Conservation (phyloP, 2,888 invertebrate species). For the Pheosia tremula region DNA sequence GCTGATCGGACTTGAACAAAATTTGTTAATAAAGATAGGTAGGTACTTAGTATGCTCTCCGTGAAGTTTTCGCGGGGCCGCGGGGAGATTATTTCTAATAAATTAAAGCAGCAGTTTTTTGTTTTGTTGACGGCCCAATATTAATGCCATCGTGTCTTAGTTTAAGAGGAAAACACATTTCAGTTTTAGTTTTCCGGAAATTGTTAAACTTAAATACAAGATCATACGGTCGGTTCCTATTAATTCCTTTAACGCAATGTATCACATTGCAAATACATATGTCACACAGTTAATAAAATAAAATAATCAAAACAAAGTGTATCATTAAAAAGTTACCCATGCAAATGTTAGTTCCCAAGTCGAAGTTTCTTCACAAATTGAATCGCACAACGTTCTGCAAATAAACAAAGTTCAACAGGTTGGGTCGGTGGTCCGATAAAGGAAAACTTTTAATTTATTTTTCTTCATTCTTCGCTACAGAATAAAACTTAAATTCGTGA, state of each 20-base stretch:
- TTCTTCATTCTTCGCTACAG: neutral
- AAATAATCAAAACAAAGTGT: slow-evolving; percentile 9
- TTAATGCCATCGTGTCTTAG: neutral
- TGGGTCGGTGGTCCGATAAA: slow-evolving; percentile 39
- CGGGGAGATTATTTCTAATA: too few species aligned
- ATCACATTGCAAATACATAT: neutral
- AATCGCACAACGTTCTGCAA: slow-evolving; percentile 34
- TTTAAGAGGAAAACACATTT: too few species aligned
- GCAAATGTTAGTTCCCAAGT: slow-evolving; percentile 27
- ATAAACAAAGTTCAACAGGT: slow-evolving; percentile 61
- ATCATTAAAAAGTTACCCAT: slow-evolving; percentile 31
- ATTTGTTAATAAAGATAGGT: too few species aligned
- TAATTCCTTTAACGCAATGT: too few species aligned
- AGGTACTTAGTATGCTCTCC: too few species aligned
- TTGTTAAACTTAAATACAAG: too few species aligned
- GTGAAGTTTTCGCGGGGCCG: too few species aligned
- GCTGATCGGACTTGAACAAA: too few species aligned
- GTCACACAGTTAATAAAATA: neutral
- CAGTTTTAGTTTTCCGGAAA: too few species aligned
- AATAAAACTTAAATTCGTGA: slow-evolving; percentile 1
- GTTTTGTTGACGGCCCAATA: neutral
- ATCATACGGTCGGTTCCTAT: too few species aligned
- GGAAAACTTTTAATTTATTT: slow-evolving; percentile 37
- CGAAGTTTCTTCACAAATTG: slow-evolving; percentile 41
- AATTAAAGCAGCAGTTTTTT: too few species aligned